Percentiles rank a stretch among this genome's conserved stretches.
Conservation (phyloP, 2,113 vertebrate species). For the Oriolus oriolus region DNA sequence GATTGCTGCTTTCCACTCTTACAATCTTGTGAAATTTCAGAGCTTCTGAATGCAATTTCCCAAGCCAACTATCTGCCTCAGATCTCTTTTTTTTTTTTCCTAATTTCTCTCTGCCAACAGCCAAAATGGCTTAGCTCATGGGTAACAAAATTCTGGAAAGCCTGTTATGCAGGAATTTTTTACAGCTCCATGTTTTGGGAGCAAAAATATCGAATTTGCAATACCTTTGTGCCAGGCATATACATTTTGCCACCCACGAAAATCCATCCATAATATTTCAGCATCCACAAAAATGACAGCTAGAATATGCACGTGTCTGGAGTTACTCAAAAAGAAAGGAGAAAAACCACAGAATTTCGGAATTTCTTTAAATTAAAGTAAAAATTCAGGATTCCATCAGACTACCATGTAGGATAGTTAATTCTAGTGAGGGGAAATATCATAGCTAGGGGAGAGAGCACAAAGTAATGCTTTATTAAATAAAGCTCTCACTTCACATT, state of each 20-base stretch:
- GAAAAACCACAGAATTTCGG: background rate
- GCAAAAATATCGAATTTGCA: background rate
- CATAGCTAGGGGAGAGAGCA: background rate
- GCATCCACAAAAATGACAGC: background rate
- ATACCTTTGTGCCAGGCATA: background rate
- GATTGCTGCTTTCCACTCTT: background rate
- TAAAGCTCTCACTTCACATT: background rate
- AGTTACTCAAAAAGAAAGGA: background rate
- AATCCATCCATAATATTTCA: background rate
- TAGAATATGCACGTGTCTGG: background rate
- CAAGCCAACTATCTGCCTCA: conserved; percentile 14
- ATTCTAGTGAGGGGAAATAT: accelerated
- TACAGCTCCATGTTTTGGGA: background rate
- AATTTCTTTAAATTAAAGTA: background rate
- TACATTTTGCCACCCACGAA: background rate
- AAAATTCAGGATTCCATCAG: background rate
- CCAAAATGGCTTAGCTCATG: background rate
- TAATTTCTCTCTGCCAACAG: background rate
- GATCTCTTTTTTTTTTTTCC: background rate
- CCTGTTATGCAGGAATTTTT: background rate
- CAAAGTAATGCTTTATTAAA: background rate
- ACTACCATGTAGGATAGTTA: background rate
- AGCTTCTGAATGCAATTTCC: background rate
- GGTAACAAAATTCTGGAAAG: background rate
- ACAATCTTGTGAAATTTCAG: background rate